Percentiles rank a stretch among this genome's conserved stretches.
Evolutionary conservation across 2,888 invertebrate species (phyloP).

Genomic region (Phyto melanocephala): DNA sequence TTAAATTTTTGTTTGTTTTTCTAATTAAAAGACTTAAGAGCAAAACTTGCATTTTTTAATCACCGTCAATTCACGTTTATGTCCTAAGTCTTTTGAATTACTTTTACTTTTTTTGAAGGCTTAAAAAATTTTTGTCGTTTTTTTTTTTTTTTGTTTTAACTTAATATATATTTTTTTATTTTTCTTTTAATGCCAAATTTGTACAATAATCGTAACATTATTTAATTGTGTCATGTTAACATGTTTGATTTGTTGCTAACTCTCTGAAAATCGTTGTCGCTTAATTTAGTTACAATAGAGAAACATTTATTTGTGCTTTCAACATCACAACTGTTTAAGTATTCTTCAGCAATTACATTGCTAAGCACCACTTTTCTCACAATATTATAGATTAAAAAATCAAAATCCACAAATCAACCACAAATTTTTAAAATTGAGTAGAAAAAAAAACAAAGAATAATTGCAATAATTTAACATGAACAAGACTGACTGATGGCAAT

Average conservation of each 20-base stretch:
- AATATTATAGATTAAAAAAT: neutral
- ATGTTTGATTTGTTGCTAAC: slow-evolving; percentile 29
- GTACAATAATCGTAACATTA: neutral
- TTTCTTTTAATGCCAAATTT: neutral
- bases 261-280: slow-evolving; percentile 13
- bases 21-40: slow-evolving; percentile 23
- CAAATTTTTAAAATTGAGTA: slow-evolving; percentile 25
- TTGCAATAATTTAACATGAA: slow-evolving; percentile 27
- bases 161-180: neutral
- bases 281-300: slow-evolving; percentile 23
- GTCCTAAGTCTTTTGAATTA: slow-evolving; percentile 11
- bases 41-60: neutral
- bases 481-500: slow-evolving; percentile 26
- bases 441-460: slow-evolving; percentile 31
- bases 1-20: no score
- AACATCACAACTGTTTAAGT: slow-evolving; percentile 30
- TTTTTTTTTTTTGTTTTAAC: neutral
- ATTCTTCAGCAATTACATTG: slow-evolving; percentile 11
- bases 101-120: neutral
- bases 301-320: slow-evolving; percentile 53
- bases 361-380: slow-evolving; percentile 24
- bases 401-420: slow-evolving; percentile 10
- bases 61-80: neutral
- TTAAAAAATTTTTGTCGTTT: neutral
- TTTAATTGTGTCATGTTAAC: slow-evolving; percentile 36